phyloP scores from a whole-genome alignment of 92 coral and sea anemone genomes.

The Zoanthus solanderi region DNA sequence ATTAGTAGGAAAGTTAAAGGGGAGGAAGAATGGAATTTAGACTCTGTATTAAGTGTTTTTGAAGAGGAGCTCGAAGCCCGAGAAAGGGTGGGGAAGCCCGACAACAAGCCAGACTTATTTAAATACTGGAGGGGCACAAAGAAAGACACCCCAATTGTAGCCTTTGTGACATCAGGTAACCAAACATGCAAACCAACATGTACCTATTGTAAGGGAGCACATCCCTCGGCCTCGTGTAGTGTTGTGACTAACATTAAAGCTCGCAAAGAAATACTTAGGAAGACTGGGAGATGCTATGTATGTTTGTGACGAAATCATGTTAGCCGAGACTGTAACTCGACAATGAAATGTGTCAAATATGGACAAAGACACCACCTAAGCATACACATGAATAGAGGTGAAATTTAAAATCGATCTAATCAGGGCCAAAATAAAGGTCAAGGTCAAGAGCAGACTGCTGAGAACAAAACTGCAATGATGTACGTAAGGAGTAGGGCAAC shows the following conservation, averaged over 20 bases:
- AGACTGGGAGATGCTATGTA: slow-evolving; percentile 52
- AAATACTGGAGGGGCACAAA: not conserved
- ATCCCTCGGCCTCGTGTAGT: slow-evolving; percentile 38
- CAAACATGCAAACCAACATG: not conserved
- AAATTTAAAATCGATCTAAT: not conserved
- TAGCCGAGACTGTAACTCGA: slow-evolving; percentile 32
- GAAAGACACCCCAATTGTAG: slow-evolving; percentile 15
- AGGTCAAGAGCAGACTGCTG: not conserved
- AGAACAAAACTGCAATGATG: not conserved
- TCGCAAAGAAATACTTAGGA: slow-evolving; percentile 31
- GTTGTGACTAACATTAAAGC: slow-evolving; percentile 50
- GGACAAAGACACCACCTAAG: slow-evolving; percentile 32
- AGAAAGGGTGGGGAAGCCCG: slow-evolving; percentile 43
- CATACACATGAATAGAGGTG: not conserved
- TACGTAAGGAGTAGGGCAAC: not conserved
- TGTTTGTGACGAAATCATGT: slow-evolving; percentile 46
- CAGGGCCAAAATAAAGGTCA: not conserved
- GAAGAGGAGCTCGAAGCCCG: slow-evolving; percentile 55
- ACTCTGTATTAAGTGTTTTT: slow-evolving; percentile 28
- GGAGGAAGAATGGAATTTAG: slow-evolving; percentile 37
- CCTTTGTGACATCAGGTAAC: slow-evolving; percentile 3
- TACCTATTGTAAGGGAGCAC: slow-evolving; percentile 44
- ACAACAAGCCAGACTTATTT: not conserved
- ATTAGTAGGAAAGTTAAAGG: slow-evolving; percentile 55
- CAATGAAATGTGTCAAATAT: slow-evolving; percentile 38